Evolutionary conservation across 1,140 invertebrate genomes (phyloP), one percentile per base, ranked within the genome.

Genomic region (Apis laboriosa): DNA sequence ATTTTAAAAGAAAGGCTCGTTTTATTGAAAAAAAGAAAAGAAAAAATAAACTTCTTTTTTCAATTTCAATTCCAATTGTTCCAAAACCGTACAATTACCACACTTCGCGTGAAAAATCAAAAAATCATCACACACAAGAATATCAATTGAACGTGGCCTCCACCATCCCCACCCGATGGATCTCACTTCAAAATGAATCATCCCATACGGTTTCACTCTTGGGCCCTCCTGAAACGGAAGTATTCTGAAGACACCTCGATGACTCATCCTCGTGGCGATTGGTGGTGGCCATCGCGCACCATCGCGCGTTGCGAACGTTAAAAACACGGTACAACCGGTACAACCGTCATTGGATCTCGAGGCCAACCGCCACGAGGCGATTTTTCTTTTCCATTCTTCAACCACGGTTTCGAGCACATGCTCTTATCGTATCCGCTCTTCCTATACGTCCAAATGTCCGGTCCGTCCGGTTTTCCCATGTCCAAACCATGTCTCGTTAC

Each of bases 391-490:
- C 68, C 86, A 80, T 86, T 85, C 81, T 85, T 84, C 61, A 19
- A 28, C 12, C 2, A 43, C 19, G 28, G n/a, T 13, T 13, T 2
- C 34, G 28, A 15, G 34, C 34, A n/a, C 19, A 34, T 66, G 76
- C 66, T 63, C 68, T 88, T 87, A 88, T 87, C 86, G 86, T 72
- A 61, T 17, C 72, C 68, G 82, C 78, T 43, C 34, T 77, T 74
- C 61, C 74, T 61, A 51, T 43, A 43, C 34, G 74, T 73, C 73
- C 76, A 72, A 56, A 43, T 88, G 91, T 92, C 92, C 92, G 90
- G 92, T 93, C 80, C 67, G 80, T 90, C 92, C 89, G 90, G 91
- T 92, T 91, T 87, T 90, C 85, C 86, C 90, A 86, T 83, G 88
- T 80, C 67, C 84, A 56, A 43, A 61, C 28, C n/a, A 19, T 66